Evolutionary conservation across 2,888 invertebrate genomes (phyloP), one percentile per base, ranked within the genome.

Genomic region (Rhopalosiphum nymphaeae): DNA sequence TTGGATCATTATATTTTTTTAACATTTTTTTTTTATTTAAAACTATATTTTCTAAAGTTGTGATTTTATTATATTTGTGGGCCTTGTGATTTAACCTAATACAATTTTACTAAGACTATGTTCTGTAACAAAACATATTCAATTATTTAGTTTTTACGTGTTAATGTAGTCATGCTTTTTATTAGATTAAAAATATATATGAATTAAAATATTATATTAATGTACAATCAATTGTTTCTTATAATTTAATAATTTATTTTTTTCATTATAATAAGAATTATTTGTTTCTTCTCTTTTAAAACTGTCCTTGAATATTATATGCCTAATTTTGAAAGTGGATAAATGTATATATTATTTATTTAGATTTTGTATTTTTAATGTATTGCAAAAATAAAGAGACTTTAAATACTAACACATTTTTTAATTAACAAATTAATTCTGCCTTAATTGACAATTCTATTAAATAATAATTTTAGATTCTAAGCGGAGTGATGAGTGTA

Each of bases 131-230:
- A 44, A 44, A 29, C n/a, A 44, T 42, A 61, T 78, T 5, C 44
- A 78, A 56, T 78, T 78, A 78, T 89, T 93, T 89, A 56, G 92
- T 93, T 44, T 93, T 42, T 88, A 92, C 78, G 87, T 87, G 92
- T 88, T 87, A 13, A 87, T 49, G 67, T 92, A 93, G 88, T 89
- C 46, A 53, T 44, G 92, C 78, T 92, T 92, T 87, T 89, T 93
- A 46, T 42, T 87, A 92, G 57, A 87, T 42, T 57, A n/a, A 57
- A n/a, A 57, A 25, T 85, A 84, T n/a, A 85, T 44, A 44, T 46
- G 36, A 3, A 61, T 78, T 25, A 36, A 61, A 67, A 44, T 44
- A 44, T 21, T 44, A 26, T 67, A 49, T 26, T 5, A 53, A 87
- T 61, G 26, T 67, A 53, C 53, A 67, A 53, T 49, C 29, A 29